Base-by-base conservation (phyloP, 2,113 vertebrate species). In the Oxyruncus cristatus region DNA sequence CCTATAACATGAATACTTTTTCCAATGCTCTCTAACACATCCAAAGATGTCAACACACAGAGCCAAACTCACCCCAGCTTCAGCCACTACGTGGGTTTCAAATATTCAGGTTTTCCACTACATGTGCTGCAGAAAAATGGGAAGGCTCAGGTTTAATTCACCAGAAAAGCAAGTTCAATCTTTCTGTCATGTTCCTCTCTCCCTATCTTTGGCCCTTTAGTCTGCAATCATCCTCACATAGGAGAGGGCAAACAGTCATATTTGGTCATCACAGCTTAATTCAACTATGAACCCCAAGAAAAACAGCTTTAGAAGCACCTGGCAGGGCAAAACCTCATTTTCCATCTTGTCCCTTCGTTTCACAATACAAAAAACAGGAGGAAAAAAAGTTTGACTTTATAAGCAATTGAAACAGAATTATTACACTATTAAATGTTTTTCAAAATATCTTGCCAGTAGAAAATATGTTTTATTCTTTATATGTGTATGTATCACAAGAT, bases 11-110 rank as follows among this genome's bases (percentile, higher is more conserved):
- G 9, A 59, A 66, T 27, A 55, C 2, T 46, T 74, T 63, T 58
- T 33, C 28, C 46, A n/a, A 58, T 4, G 2, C 12, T 22, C 18
- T 62, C 35, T 68, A 50, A 46, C 26, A 35, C 0, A 0, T 18
- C 41, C 33, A 62, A 50, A 81, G 23, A n/a, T 37, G 12, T 9
- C 42, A 41, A 12, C 15, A 33, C 7, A 42, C 9, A 71, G 35
- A 70, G 18, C 13, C 35, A 55, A 55, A 46, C 15, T 10, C 12
- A 35, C 1, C 8, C 35, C 35, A 39, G 39, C 35, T 71, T 61
- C 52, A 44, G 44, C 26, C 14, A 33, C 33, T 6, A n/a, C 23
- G n/a, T n/a, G 20, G n/a, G 23, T 37, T 58, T 74, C 66, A 63
- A 65, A 70, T 20, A 42, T 11, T 44, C 46, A 65, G 14, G 14